Conservation (phyloP, 1,140 invertebrate species). For the Pissodes strobi region DNA sequence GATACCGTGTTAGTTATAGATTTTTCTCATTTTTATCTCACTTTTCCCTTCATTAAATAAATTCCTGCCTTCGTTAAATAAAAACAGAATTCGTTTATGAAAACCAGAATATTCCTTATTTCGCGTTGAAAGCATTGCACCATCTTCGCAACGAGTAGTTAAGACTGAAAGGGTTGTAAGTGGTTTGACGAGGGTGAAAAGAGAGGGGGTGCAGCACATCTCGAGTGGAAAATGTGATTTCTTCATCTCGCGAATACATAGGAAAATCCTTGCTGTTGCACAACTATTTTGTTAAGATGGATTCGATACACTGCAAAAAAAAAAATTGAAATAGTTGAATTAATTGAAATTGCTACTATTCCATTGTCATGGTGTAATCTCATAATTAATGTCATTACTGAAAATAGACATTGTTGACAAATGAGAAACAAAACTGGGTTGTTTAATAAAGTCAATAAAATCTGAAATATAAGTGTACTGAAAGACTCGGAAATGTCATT, state of each 20-base stretch:
- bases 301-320: no score
- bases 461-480: no score
- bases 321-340: no score
- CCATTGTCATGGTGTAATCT: no score
- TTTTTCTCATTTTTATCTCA: slow-evolving; percentile 3
- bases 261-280: slow-evolving; percentile 37
- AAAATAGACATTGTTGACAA: no score
- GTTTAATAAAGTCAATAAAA: no score
- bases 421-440: no score
- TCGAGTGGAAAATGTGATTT: slow-evolving; percentile 56
- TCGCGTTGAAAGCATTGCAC: slow-evolving; percentile 19
- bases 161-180: slow-evolving; percentile 55
- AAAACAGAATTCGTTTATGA: not conserved
- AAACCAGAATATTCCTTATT: slow-evolving; percentile 22
- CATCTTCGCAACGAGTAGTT: slow-evolving; percentile 51
- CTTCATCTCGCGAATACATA: slow-evolving; percentile 51
- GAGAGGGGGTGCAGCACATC: slow-evolving; percentile 34
- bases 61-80: slow-evolving; percentile 17
- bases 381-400: no score
- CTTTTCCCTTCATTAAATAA: slow-evolving; percentile 20
- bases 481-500: no score
- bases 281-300: slow-evolving; percentile 31
- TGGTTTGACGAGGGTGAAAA: slow-evolving; percentile 45
- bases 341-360: no score
- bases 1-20: no score